These are phyloP conservation scores for Phalacrocorax pelagicus DNA, from an alignment of 2,113 vertebrate genomes.

Conservation along the genomic window DNA sequence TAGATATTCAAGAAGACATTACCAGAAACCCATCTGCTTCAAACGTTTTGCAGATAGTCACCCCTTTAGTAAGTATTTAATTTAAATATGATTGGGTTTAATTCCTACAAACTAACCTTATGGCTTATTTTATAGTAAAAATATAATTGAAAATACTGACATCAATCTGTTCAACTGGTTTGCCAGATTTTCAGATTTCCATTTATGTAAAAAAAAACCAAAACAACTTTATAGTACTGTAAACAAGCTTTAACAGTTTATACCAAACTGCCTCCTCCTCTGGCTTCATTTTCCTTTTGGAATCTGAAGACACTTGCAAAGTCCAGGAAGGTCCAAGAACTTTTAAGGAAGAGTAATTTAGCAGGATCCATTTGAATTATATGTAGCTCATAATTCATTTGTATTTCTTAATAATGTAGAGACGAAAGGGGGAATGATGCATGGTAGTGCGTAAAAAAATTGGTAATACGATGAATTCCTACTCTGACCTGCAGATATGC, in stretches of 20 bases:
- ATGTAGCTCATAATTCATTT: not conserved
- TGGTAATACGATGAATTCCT: not conserved
- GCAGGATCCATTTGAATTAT: not conserved
- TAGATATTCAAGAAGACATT: conserved; percentile 81
- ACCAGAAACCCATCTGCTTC: conserved; percentile 62
- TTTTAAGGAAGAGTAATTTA: not conserved
- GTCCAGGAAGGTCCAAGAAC: not conserved
- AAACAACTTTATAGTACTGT: not conserved
- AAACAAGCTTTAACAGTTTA: not conserved
- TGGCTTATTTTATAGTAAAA: not conserved
- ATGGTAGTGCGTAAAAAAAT: not conserved
- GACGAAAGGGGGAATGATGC: not conserved
- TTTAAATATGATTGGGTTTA: not conserved
- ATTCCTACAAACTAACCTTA: not conserved
- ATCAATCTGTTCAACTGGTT: not conserved
- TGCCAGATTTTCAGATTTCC: not conserved
- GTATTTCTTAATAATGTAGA: not conserved
- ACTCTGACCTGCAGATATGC: not conserved
- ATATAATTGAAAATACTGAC: not conserved
- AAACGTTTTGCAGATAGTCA: conserved; percentile 65
- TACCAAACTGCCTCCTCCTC: not conserved
- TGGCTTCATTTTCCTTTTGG: not conserved
- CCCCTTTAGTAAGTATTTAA: conserved; percentile 76
- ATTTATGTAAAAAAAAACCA: not conserved
- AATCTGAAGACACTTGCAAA: not conserved